These are phyloP conservation scores for Helobdella robusta DNA, from an alignment of 2,888 invertebrate species.

Conservation along the genomic window DNA sequence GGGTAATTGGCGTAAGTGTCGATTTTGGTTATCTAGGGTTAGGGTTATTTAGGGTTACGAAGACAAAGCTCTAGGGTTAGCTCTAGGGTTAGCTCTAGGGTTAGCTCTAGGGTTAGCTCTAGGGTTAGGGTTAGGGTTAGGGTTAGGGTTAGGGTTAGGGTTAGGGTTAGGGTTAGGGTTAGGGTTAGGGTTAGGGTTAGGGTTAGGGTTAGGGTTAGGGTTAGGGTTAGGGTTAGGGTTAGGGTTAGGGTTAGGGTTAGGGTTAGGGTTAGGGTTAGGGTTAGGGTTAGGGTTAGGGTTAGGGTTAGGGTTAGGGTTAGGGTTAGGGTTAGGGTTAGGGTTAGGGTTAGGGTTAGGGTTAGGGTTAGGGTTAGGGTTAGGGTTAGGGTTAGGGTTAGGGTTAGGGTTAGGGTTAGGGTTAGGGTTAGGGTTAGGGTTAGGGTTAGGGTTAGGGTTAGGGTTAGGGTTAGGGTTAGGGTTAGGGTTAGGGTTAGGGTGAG, in stretches of 20 bases:
- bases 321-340: constrained; percentile 36
- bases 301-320: constrained; percentile 26
- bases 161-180: constrained; percentile 32
- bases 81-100: too few species aligned
- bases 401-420: constrained; percentile 32
- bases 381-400: constrained; percentile 29
- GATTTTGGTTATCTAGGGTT: too few species aligned
- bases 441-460: constrained; percentile 35
- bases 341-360: constrained; percentile 34
- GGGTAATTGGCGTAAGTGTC: too few species aligned
- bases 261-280: constrained; percentile 34
- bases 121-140: constrained; percentile 27
- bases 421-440: constrained; percentile 31
- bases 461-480: constrained; percentile 29
- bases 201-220: constrained; percentile 36
- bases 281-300: constrained; percentile 29
- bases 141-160: constrained; percentile 30
- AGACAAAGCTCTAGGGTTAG: too few species aligned
- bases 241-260: constrained; percentile 34
- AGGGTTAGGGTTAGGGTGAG: constrained; percentile 28
- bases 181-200: constrained; percentile 30
- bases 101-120: too few species aligned
- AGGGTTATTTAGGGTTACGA: too few species aligned
- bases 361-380: constrained; percentile 33
- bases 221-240: constrained; percentile 33